Evolutionary conservation across 2,113 vertebrate species (phyloP), one percentile per base, ranked within the genome.

Genomic region (Glareola pratincola): DNA sequence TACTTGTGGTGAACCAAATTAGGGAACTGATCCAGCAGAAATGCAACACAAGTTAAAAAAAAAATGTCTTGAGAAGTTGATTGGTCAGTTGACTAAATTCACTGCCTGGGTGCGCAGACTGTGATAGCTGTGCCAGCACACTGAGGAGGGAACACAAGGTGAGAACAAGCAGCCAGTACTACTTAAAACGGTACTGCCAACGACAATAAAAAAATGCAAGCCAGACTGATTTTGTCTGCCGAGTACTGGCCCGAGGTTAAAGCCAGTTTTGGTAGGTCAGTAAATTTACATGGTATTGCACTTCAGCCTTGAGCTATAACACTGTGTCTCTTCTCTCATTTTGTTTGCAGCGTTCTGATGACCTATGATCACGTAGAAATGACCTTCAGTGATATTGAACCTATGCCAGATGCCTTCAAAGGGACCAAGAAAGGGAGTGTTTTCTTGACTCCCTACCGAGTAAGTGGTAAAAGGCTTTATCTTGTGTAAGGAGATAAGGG

Each of bases 361-460:
- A 98, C 98, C 89, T 98, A 99, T 82, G 99, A 99, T 37, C 99
- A 99, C 4, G 98, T 99, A 92, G 99, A 99, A 97, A 97, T 99
- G 57, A 93, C 97, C n/a, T 99, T 99, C 97, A 98, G 93, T 87
- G 99, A 99, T 41, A 97, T 98, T 7, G 99, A 99, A 39, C 97
- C 97, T 2, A 97, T 99, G 78, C 99, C 99, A 6, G 99, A 99
- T 84, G 98, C 98, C 53, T 99, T 99, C 98, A 99, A 97, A 94
- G 99, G 99, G 94, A 99, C 98, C 98, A 99, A 99, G 98, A 99
- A 99, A 90, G 99, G 99, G 83, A 99, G 98, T 22, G 54, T 99
- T 88, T 99, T 99, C 97, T 97, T 99, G 37, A 99, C 99, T 85
- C 99, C 99, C 3, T 99, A 99, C 98, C 97, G 99, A 98, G 99